Conservation (phyloP, 1,140 invertebrate species). For the Andricus grossulariae region DNA sequence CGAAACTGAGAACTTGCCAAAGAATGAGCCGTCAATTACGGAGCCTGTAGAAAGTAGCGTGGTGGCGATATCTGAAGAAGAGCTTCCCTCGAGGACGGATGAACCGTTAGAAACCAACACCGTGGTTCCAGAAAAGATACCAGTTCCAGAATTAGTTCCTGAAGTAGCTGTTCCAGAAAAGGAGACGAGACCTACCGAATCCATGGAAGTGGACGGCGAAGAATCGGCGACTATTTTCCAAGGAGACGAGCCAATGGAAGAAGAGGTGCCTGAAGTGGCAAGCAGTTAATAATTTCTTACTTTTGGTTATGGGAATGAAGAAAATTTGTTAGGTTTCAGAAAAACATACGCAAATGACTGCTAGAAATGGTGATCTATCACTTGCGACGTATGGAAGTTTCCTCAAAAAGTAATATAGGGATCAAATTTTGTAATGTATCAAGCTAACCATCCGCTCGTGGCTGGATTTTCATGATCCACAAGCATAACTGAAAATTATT, state of each 20-base stretch:
- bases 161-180: constrained; percentile 31
- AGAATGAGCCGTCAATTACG: constrained; percentile 22
- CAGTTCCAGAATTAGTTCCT: constrained; percentile 8
- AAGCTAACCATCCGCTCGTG: neutral
- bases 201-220: constrained; percentile 71
- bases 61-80: constrained; percentile 25
- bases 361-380: constrained; percentile 11
- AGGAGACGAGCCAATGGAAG: constrained; percentile 70
- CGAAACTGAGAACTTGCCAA: constrained; percentile 33
- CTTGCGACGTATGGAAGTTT: constrained; percentile 6
- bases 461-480: neutral
- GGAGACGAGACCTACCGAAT: constrained; percentile 49
- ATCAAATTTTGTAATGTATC: constrained; percentile 9
- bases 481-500: neutral
- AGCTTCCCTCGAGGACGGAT: constrained; percentile 33
- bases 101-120: constrained; percentile 24
- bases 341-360: constrained; percentile 18
- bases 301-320: constrained; percentile 9
- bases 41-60: constrained; percentile 31
- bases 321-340: constrained; percentile 10
- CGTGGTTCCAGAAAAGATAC: neutral
- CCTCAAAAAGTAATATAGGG: constrained; percentile 23
- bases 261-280: constrained; percentile 63
- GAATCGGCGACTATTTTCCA: constrained; percentile 55
- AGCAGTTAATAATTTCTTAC: constrained; percentile 67